A percentile compares a stretch with the other conserved stretches of the same genome.
Conservation (phyloP, 2,888 invertebrate species). For the Hydroisotoma schaefferi region DNA sequence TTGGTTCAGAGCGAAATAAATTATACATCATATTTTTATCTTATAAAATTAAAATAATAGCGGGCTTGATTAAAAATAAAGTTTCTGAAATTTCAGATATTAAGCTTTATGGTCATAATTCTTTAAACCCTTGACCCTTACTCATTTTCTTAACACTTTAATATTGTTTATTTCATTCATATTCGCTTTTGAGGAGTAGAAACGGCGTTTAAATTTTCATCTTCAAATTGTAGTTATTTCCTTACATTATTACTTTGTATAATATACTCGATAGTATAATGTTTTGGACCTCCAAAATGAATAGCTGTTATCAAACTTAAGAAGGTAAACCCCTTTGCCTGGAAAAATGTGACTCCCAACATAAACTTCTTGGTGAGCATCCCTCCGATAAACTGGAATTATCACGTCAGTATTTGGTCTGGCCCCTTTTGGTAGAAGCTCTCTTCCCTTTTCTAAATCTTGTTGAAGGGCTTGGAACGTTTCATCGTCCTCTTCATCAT, state of each 20-base stretch:
- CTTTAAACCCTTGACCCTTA: too few species aligned
- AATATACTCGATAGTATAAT: conserved; percentile 97
- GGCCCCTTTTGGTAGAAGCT: conserved; percentile 46
- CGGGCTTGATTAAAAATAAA: too few species aligned
- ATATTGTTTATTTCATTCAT: too few species aligned
- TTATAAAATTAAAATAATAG: too few species aligned
- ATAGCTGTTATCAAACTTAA: conserved; percentile 99
- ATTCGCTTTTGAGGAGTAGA: too few species aligned
- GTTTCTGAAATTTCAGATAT: too few species aligned
- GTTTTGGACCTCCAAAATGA: conserved; percentile 99
- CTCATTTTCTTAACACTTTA: too few species aligned
- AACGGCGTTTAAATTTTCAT: too few species aligned
- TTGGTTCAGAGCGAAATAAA: too few species aligned
- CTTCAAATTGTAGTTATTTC: too few species aligned
- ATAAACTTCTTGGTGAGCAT: conserved; percentile 84
- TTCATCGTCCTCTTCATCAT: conserved; percentile 68
- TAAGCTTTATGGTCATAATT: too few species aligned
- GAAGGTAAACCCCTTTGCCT: conserved; percentile 92
- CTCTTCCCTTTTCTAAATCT: conserved; percentile 47
- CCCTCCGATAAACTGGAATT: conserved; percentile 90
- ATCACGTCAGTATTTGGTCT: conserved; percentile 64
- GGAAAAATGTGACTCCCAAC: conserved; percentile 87
- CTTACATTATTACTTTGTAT: conserved; percentile 74
- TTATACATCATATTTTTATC: too few species aligned
- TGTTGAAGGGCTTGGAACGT: conserved; percentile 55